Percentiles rank a stretch among this genome's conserved stretches.
Conservation (phyloP, 2,888 invertebrate genomes). For the Caenorhabditis panamensis region DNA sequence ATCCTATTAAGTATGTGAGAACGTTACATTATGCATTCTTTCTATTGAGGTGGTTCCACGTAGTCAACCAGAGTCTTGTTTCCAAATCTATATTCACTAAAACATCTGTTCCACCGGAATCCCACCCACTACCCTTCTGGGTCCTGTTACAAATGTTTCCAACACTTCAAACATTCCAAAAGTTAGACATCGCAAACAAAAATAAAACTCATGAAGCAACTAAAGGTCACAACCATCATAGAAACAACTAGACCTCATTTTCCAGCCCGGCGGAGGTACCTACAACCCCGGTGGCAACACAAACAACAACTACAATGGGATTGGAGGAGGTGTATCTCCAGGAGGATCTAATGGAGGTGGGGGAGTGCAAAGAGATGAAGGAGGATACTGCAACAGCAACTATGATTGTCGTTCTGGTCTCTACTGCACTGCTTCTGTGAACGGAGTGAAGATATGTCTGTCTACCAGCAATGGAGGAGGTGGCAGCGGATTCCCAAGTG, state of each 20-base stretch:
- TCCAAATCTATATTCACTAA: too few relatives aligned
- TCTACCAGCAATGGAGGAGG: slow-evolving; percentile 31
- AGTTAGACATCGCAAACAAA: too few relatives aligned
- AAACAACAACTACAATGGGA: slow-evolving; percentile 25
- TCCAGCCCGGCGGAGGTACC: slow-evolving; percentile 41
- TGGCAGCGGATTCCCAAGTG: slow-evolving; percentile 21
- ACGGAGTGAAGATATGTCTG: slow-evolving; percentile 58
- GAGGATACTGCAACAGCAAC: slow-evolving; percentile 44
- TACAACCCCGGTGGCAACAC: slow-evolving; percentile 29
- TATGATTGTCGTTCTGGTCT: slow-evolving; percentile 37
- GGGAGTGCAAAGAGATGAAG: slow-evolving; percentile 35
- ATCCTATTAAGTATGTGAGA: too few relatives aligned
- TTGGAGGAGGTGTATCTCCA: slow-evolving; percentile 43
- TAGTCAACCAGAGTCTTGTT: too few relatives aligned
- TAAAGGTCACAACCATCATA: background rate
- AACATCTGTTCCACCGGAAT: too few relatives aligned
- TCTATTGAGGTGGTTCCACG: too few relatives aligned
- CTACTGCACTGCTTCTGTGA: slow-evolving; percentile 54
- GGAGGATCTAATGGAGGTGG: slow-evolving; percentile 24
- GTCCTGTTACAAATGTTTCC: too few relatives aligned
- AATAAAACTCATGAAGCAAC: too few relatives aligned
- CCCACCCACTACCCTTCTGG: too few relatives aligned
- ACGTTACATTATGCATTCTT: too few relatives aligned
- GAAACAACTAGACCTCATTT: background rate
- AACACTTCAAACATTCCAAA: too few relatives aligned